Conservation (phyloP, 2,113 vertebrate genomes). For the Bujurquina vittata region DNA sequence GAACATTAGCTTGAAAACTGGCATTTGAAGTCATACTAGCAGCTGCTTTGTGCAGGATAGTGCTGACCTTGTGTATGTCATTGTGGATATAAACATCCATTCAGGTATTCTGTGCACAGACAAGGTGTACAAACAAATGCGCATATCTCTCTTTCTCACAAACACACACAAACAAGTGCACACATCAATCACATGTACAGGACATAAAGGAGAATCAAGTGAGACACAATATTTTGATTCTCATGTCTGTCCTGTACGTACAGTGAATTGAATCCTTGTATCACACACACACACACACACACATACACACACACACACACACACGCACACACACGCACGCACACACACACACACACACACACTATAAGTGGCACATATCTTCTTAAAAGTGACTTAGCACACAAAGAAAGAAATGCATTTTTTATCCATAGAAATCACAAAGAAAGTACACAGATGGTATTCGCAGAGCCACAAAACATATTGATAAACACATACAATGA, state of each 20-base stretch:
- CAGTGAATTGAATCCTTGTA: too few species aligned
- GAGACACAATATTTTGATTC: too few species aligned
- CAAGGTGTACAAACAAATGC: constrained; percentile 36
- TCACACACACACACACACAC: not conserved
- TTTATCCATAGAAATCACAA: not conserved
- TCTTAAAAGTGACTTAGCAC: not conserved
- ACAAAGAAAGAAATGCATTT: not conserved
- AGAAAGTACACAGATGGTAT: not conserved
- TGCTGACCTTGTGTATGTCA: constrained; percentile 69
- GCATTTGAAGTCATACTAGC: constrained; percentile 26
- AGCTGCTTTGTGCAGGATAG: constrained; percentile 41
- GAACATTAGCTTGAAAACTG: constrained; percentile 9
- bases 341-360: not conserved
- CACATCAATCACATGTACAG: not conserved
- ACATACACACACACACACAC: not conserved
- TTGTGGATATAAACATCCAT: constrained; percentile 49
- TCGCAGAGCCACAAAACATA: not conserved
- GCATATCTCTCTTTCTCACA: constrained; percentile 4
- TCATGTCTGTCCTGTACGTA: too few species aligned
- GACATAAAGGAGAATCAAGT: too few species aligned
- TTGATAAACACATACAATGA: not conserved
- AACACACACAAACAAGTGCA: not conserved
- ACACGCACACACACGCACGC: not conserved
- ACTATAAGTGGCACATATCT: not conserved
- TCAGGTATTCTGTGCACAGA: constrained; percentile 44